Base-by-base conservation (phyloP, 2,113 vertebrate genomes). In the Ivindomyrus marchei region DNA sequence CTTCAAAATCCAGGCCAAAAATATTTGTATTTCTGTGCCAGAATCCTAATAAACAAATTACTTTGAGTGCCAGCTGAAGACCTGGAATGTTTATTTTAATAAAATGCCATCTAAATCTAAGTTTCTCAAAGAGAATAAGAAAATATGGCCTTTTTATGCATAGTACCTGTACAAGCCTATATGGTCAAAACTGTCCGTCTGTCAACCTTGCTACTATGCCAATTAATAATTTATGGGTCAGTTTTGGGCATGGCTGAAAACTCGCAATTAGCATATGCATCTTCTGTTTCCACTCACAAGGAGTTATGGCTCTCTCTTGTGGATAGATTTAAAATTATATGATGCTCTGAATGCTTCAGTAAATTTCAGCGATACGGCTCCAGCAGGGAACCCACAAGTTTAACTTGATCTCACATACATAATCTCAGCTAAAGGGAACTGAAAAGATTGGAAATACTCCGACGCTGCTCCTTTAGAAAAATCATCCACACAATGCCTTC, bases 311-410 rank as follows among this genome's bases (percentile, higher is more conserved):
- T 87, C 85, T 90, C 85, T 50, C 89, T 90, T 90, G 89, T 90
- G 89, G 89, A 87, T 70, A 27, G 19, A 77, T 77, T 85, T 39
- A 46, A 83, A 36, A 89, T 89, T 17, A 84, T 84, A 84, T 52
- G 27, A 27, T n/a, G n/a, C 39, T 24, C 47, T 15, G 39, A 87
- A 52, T 87, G 27, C 15, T 66, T 21, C 56, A 21, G 39, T 62
- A n/a, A 39, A 62, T 58, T 62, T 45, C 17, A 88, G 15, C 39
- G 45, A 92, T 88, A 92, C 70, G 24, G 83, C 89, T 77, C 46
- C 15, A 91, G 90, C 90, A 92, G 89, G 87, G 84, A 90, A 91
- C 84, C 90, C 36, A 88, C 70, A 86, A 83, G 50, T 50, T 89
- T 47, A 0, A 21, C 45, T 66, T 10, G 21, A 27, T 50, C 24